Percentiles rank a stretch among this genome's conserved stretches.
Evolutionary conservation across 30 jellyfish, hydroid and myxozoan species (phyloP).

Genomic region (Turritopsis dohrnii): DNA sequence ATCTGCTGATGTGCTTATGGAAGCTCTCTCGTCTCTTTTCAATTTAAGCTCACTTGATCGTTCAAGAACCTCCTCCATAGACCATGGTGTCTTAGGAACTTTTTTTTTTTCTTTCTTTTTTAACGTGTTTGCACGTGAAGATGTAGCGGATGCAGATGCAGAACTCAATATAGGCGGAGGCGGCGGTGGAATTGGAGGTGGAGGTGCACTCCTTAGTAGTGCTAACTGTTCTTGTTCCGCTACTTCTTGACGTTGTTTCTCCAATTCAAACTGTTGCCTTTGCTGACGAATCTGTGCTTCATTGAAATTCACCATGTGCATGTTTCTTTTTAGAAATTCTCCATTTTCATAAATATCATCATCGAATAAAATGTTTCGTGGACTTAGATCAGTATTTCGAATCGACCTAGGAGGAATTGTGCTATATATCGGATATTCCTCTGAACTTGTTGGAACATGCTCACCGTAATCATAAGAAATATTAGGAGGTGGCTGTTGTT

Average conservation of each 20-base stretch:
- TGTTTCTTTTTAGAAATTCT: background rate
- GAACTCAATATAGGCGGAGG: slow-evolving; percentile 31
- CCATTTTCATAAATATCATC: background rate
- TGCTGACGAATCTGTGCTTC: background rate
- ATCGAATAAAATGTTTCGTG: background rate
- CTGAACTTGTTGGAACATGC: background rate
- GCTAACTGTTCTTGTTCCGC: background rate
- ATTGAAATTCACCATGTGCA: background rate
- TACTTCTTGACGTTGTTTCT: background rate
- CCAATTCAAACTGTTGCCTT: background rate
- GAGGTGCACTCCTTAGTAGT: slow-evolving; percentile 1
- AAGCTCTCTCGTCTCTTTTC: slow-evolving; percentile 17
- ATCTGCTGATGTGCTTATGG: background rate
- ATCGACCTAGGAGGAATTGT: background rate
- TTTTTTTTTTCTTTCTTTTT: background rate
- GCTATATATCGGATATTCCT: background rate
- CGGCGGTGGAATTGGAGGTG: slow-evolving; percentile 45
- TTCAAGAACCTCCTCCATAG: slow-evolving; percentile 32
- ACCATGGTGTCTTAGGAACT: slow-evolving; percentile 30
- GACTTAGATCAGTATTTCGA: background rate
- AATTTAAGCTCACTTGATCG: slow-evolving; percentile 19
- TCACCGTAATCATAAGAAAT: background rate
- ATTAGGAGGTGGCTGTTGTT: slow-evolving; percentile 13
- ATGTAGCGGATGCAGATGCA: slow-evolving; percentile 21
- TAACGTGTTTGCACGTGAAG: slow-evolving; percentile 25